Evolutionary conservation across 1,140 invertebrate species (phyloP).

Genomic region (Eciton burchellii): DNA sequence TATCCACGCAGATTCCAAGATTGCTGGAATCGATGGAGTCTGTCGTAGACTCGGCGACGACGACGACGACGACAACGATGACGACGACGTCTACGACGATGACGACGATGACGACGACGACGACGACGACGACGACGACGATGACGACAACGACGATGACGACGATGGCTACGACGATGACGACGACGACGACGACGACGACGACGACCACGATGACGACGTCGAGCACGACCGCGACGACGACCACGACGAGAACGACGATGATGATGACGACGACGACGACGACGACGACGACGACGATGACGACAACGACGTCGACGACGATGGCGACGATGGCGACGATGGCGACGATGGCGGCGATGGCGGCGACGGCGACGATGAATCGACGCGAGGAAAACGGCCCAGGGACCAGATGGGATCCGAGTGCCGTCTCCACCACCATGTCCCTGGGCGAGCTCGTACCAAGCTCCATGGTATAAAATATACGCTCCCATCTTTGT

Average conservation of each 20-base stretch:
- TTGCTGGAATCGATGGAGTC: constrained; percentile 63
- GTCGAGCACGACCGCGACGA: too few relatives aligned
- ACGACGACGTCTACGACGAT: constrained; percentile 50
- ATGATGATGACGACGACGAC: too few relatives aligned
- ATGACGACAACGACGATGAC: too few relatives aligned
- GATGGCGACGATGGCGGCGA: too few relatives aligned
- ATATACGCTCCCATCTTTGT: not conserved
- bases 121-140: too few relatives aligned
- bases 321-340: too few relatives aligned
- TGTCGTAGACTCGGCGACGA: constrained; percentile 55
- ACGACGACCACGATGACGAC: too few relatives aligned
- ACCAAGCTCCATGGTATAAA: constrained; percentile 57
- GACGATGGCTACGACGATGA: too few relatives aligned
- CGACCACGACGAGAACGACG: too few relatives aligned
- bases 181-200: too few relatives aligned
- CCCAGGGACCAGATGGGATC: constrained; percentile 67
- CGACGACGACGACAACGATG: constrained; percentile 41
- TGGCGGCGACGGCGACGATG: constrained; percentile 33
- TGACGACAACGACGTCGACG: constrained; percentile 9
- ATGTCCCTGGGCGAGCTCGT: constrained; percentile 61
- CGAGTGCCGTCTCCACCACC: constrained; percentile 31
- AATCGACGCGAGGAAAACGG: constrained; percentile 64
- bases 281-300: constrained; percentile 65
- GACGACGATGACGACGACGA: constrained; percentile 27
- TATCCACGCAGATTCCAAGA: constrained; percentile 61